Evolutionary conservation across 30 jellyfish, hydroid and myxozoan genomes (phyloP).

Genomic region (Morbakka virulenta): DNA sequence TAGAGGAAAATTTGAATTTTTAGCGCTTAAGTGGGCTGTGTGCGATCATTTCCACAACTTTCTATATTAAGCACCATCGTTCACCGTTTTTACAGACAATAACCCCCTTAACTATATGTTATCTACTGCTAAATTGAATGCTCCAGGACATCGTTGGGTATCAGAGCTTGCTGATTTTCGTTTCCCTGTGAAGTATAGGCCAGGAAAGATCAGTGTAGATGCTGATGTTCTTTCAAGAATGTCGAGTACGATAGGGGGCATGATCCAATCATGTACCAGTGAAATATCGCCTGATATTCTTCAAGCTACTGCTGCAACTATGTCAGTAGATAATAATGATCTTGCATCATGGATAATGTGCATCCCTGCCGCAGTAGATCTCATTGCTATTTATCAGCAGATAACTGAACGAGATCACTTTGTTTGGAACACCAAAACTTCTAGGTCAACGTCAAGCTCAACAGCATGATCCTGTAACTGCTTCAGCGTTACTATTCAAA

Average conservation of each 20-base stretch:
- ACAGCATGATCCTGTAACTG: slow-evolving; percentile 10
- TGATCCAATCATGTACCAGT: not conserved
- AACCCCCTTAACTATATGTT: slow-evolving; percentile 22
- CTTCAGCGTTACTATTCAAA: slow-evolving; percentile 12
- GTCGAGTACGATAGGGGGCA: not conserved
- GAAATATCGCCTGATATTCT: not conserved
- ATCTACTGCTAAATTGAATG: slow-evolving; percentile 32
- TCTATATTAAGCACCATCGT: slow-evolving; percentile 38
- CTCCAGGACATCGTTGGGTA: slow-evolving; percentile 48
- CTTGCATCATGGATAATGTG: no score
- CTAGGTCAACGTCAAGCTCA: no score
- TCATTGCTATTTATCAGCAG: no score
- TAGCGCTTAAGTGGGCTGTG: slow-evolving; percentile 56
- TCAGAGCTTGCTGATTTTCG: slow-evolving; percentile 21
- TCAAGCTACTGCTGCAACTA: slow-evolving; percentile 1
- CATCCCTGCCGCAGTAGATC: no score
- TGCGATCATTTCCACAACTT: slow-evolving; percentile 42
- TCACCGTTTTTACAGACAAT: slow-evolving; percentile 25
- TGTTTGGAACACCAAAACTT: no score
- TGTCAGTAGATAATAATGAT: slow-evolving; percentile 2
- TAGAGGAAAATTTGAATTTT: slow-evolving; percentile 40
- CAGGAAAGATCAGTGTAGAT: not conserved
- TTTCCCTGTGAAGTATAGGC: slow-evolving; percentile 35
- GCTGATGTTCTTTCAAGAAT: slow-evolving; percentile 8
- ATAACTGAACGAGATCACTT: no score